Base-by-base conservation (phyloP, 2,888 invertebrate genomes). In the Apocheima hispidaria region DNA sequence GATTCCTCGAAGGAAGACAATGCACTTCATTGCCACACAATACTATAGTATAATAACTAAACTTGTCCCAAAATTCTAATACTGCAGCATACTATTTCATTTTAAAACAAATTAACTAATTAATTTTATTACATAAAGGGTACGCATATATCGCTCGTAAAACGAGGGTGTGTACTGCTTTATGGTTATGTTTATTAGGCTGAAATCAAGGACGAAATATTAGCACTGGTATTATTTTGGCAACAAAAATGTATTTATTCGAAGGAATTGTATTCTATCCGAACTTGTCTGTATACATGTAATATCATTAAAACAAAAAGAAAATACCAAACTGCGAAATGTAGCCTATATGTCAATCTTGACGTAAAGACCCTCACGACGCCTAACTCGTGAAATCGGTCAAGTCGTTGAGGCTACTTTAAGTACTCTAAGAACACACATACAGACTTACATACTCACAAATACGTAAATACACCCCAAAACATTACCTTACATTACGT, bases 31-130 rank as follows among this genome's bases (percentile, higher is more conserved):
- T n/a, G n/a, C n/a, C 30, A 12, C 3, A 10, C 10, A 30, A 10
- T 10, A 10, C 10, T 9, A 12, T 30, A 12, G 9, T 10, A 9
- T 12, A 33, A 0, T 30, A 30, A 7, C 12, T 2, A 12, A 33
- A 33, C 36, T 38, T 35, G 35, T 35, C 21, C 35, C 16, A 44
- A 35, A 44, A 35, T 35, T 40, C 16, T 44, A 33, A 43, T 46
- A 40, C 10, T 18, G 18, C 20, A 20, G 28, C 46, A 21, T 36
- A 48, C 46, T 54, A 55, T 48, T 51, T 48, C 53, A 48, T 52
- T 59, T 46, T 58, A 52, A 49, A 54, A 54, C 41, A 50, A 54
- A 60, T 60, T 43, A 54, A 49, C 35, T 49, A 43, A 60, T 60
- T 60, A 54, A 35, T 60, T 54, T 43, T 35, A 54, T 35, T 49